Evolutionary conservation across 1,140 invertebrate species (phyloP), one percentile per base, ranked within the genome.

Genomic region (Nephotettix cincticeps): DNA sequence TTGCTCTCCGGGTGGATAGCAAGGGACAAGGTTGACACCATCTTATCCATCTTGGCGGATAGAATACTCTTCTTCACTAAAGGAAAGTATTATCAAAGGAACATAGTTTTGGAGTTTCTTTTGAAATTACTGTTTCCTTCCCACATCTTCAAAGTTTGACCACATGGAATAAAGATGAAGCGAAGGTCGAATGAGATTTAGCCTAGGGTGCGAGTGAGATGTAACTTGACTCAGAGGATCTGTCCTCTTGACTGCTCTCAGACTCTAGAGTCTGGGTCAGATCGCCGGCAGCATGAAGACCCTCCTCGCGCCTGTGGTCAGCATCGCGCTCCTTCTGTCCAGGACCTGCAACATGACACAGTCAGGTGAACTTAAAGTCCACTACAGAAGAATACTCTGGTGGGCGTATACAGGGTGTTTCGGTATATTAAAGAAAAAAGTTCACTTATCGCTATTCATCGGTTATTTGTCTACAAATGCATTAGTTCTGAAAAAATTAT

Each of bases 21-120:
- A 11, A 70, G 61, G 28, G 69, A 70, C 21, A 70, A 51, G 17
- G 69, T 70, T 27, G 69, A 70, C 19, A 70, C 69, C 69, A 70
- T 70, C 29, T 36, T 40, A 70, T 70, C 43, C 69, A 70, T 70
- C 23, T 68, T 68, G 47, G 30, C 25, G 17, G 25, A 2, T 13
- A 2, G 13, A 6, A n/a, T 27, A 9, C 28, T 25, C 13, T 14
- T 21, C 56, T 14, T 6, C 25, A 27, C 25, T 61, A 25, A 29
- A 27, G 11, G 25, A 28, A 61, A 61, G 28, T 27, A 25, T 61
- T 21, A 21, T 23, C 13, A 61, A 61, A 14, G 11, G 23, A 27
- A 11, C 14, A 27, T 25, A 25, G 3, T 27, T 9, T 11, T 25
- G 14, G 9, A 14, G 21, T 4, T 9, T 28, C 27, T 27, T 61